Base-by-base conservation (phyloP, 2,888 invertebrate genomes). In the Panzeria rudis region DNA sequence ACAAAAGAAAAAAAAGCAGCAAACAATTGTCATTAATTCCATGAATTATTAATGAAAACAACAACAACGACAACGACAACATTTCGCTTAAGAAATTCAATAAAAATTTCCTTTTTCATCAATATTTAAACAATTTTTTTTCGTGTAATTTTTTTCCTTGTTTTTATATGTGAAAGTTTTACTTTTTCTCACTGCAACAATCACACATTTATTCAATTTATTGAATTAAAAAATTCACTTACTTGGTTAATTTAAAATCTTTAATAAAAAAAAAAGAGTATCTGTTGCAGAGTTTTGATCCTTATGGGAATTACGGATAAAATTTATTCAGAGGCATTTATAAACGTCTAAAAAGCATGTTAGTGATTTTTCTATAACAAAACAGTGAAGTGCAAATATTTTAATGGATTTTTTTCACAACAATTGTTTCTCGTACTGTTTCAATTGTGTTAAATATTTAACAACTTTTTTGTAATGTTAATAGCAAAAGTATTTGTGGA, bases 1-100 rank as follows among this genome's bases (percentile, higher is more conserved):
- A 15, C 20, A 38, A 52, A 1, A 50, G 11, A 50, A 13, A 50
- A 47, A 59, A 44, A 68, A n/a, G 6, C 54, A 38, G 13, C 41
- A 15, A 47, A 23, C 62, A 69, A 61, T 81, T 84, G 81, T 77
- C 84, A 77, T 77, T 23, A 56, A 69, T 25, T 64, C 56, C 61
- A 85, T 85, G 85, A 85, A 85, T 85, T 85, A 85, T 85, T 85
- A 75, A 85, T 85, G 50, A 23, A 29, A 68, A 59, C 32, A 56
- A 44, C n/a, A 38, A 25, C n/a, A 20, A 35, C 20, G 50, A 50
- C 50, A 20, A 50, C 4, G 7, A 1, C 54, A 56, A 20, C 32
- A 17, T 44, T 72, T 72, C 15, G 25, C 17, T 71, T 29, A 29
- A 71, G 13, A 64, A 54, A 83, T 71, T n/a, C 38, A 69, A 72